These are phyloP conservation scores for Rhinopomastus cyanomelas DNA, from an alignment of 2,113 vertebrate genomes.

Conservation along the genomic window DNA sequence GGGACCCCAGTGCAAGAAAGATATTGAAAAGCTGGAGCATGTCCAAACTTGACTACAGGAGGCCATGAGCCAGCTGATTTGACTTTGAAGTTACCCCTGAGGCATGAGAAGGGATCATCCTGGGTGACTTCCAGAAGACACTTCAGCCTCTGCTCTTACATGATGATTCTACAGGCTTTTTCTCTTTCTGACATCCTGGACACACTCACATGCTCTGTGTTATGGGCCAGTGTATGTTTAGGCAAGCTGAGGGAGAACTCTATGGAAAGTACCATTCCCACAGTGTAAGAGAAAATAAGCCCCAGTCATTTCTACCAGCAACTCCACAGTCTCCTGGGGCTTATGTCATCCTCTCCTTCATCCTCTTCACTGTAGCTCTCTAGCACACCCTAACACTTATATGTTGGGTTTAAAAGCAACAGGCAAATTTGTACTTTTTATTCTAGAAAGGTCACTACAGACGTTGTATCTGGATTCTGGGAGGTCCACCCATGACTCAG, in stretches of 20 bases:
- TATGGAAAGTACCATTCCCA: neutral
- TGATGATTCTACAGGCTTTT: neutral
- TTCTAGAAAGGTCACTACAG: slow-evolving; percentile 60
- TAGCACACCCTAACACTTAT: neutral
- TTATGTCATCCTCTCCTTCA: slow-evolving; percentile 13
- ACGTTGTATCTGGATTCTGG: slow-evolving; percentile 1
- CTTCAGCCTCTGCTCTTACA: neutral
- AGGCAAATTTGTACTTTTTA: neutral
- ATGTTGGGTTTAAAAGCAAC: neutral
- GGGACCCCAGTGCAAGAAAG: neutral
- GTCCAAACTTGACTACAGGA: neutral
- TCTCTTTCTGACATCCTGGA: neutral
- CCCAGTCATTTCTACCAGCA: slow-evolving; percentile 34
- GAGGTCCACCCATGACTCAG: slow-evolving; percentile 41
- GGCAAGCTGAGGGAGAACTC: neutral
- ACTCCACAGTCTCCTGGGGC: neutral
- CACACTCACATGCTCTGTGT: neutral
- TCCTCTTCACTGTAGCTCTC: neutral
- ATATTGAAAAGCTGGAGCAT: neutral
- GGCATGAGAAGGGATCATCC: neutral
- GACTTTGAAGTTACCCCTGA: neutral
- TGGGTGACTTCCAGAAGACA: neutral
- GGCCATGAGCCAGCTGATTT: neutral
- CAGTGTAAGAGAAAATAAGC: neutral
- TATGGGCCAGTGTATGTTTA: neutral